A percentile compares a stretch with the other conserved stretches of the same genome.
phyloP scores from a whole-genome alignment of 2,797 vertebrate genomes.

The Otolemur crassicaudatus region DNA sequence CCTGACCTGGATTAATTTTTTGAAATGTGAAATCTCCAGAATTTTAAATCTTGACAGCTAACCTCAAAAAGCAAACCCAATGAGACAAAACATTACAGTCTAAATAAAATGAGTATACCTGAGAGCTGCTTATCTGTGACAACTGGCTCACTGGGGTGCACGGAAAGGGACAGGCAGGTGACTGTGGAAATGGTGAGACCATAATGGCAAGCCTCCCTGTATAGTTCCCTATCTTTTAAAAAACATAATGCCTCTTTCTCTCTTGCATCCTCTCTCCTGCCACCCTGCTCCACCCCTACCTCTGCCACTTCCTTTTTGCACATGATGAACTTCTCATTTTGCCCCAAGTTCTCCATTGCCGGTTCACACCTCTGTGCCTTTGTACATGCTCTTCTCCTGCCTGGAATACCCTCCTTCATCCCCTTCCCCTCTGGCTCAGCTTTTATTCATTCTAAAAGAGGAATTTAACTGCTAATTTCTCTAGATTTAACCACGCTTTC shows the following conservation, averaged over 20 bases:
- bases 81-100: too few species aligned
- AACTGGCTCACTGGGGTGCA: too few species aligned
- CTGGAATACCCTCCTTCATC: neutral
- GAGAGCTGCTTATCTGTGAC: neutral
- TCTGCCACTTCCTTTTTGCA: neutral
- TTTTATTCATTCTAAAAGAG: neutral
- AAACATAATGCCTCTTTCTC: neutral
- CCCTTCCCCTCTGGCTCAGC: neutral
- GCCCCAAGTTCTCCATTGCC: neutral
- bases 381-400: too few species aligned
- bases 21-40: neutral
- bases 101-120: fast-evolving
- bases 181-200: neutral
- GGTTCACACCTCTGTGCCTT: neutral
- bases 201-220: neutral
- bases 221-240: neutral
- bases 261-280: neutral
- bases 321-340: neutral
- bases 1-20: neutral
- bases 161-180: fast-evolving
- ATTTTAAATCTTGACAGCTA: neutral
- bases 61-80: neutral
- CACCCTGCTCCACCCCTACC: neutral
- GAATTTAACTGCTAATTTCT: too few species aligned
- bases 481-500: too few species aligned